Conservation (phyloP, 1,140 invertebrate genomes). For the Octopus sinensis region DNA sequence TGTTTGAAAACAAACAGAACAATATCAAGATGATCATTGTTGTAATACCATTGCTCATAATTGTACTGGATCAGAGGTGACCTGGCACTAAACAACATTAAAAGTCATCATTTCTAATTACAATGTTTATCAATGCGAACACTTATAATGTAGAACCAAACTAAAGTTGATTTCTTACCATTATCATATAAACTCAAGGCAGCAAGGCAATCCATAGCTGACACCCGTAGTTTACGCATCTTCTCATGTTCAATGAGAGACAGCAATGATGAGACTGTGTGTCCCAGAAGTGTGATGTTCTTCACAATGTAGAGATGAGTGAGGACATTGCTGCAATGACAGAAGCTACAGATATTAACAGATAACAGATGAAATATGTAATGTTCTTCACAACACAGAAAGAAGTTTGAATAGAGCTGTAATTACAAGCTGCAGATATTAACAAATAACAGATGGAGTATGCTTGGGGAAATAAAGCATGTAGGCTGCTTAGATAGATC, state of each 20-base stretch:
- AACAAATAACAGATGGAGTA: not conserved
- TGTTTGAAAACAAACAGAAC: too few relatives aligned
- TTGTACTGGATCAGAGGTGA: too few relatives aligned
- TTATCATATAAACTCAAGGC: constrained; percentile 24
- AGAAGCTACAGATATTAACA: not conserved
- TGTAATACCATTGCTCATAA: too few relatives aligned
- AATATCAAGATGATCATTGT: too few relatives aligned
- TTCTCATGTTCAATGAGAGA: constrained; percentile 38
- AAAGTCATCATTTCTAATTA: too few relatives aligned
- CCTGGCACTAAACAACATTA: too few relatives aligned
- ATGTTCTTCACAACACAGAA: not conserved
- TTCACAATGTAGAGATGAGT: constrained; percentile 32
- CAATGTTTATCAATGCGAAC: not conserved
- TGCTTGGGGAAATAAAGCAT: not conserved
- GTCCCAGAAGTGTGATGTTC: constrained; percentile 42
- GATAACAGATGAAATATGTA: not conserved
- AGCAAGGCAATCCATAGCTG: constrained; percentile 38
- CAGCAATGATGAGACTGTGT: constrained; percentile 42
- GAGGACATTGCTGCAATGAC: constrained; percentile 32
- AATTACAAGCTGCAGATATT: not conserved
- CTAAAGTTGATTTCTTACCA: not conserved
- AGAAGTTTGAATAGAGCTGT: not conserved
- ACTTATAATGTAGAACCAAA: not conserved
- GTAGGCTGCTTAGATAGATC: not conserved
- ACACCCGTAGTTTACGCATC: constrained; percentile 33